Percentiles rank a stretch among this genome's conserved stretches.
Evolutionary conservation across 2,113 vertebrate genomes (phyloP).

Genomic region (Melanerpes formicivorus): DNA sequence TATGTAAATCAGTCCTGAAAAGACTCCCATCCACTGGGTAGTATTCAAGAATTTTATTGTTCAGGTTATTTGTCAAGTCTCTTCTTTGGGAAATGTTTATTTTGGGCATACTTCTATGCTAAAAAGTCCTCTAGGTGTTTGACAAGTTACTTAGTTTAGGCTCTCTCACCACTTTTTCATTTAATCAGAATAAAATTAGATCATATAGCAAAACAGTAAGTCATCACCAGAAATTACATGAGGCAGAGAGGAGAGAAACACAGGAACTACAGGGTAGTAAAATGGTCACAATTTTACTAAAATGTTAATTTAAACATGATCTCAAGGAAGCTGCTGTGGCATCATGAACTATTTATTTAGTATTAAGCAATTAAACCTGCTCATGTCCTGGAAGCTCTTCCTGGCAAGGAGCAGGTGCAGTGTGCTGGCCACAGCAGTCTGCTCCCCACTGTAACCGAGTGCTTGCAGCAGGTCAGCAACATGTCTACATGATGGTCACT

Average conservation of each 20-base stretch:
- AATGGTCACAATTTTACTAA: neutral
- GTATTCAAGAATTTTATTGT: constrained; percentile 11
- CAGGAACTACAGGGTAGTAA: neutral
- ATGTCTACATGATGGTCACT: fast-evolving
- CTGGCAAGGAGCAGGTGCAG: neutral
- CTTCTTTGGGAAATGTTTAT: neutral
- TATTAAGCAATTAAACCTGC: neutral
- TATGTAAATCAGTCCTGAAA: constrained; percentile 36
- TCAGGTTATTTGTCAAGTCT: neutral
- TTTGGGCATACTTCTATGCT: neutral
- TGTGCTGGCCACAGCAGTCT: neutral
- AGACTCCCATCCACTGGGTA: neutral
- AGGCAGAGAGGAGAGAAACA: neutral
- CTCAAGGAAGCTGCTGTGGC: neutral
- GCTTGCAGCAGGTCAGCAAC: neutral
- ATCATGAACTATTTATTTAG: neutral
- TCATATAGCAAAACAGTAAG: neutral
- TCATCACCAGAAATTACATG: neutral
- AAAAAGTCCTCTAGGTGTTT: neutral
- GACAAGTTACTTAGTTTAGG: neutral
- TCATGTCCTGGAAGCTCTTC: fast-evolving
- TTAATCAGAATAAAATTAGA: neutral
- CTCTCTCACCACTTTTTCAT: neutral
- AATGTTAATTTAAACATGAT: neutral
- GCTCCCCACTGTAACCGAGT: fast-evolving